Conservation (phyloP, 2,113 vertebrate genomes). For the Anas platyrhynchos region DNA sequence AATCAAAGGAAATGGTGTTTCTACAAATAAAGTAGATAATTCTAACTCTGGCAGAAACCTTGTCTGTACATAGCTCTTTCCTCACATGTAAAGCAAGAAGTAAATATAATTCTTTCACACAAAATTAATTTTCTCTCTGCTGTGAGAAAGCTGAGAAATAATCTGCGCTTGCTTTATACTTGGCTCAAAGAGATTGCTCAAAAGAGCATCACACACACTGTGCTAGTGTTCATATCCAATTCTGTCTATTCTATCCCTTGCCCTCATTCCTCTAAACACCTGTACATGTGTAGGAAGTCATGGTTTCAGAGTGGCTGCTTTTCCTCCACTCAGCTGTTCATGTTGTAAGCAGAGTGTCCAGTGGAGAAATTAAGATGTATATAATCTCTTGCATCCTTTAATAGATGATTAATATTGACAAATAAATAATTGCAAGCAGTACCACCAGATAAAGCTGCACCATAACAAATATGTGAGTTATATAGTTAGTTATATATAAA, state of each 20-base stretch:
- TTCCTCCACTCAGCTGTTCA: background rate
- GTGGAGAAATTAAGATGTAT: background rate
- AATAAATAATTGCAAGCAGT: background rate
- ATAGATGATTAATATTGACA: background rate
- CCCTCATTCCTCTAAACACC: background rate
- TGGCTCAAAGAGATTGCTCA: background rate
- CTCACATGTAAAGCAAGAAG: background rate
- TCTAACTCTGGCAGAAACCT: background rate
- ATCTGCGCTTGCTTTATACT: background rate
- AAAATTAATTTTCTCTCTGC: background rate
- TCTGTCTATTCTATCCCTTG: background rate
- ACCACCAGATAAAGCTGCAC: background rate
- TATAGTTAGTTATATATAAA: background rate
- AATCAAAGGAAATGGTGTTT: constrained; percentile 7
- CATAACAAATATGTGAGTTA: background rate
- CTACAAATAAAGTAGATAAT: background rate
- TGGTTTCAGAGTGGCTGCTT: background rate
- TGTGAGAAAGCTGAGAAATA: background rate
- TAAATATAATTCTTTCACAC: background rate
- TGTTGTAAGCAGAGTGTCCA: background rate
- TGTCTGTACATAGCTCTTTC: background rate
- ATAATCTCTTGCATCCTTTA: background rate
- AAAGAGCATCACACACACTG: background rate
- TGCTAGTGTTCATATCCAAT: background rate
- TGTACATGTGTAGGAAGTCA: background rate